Evolutionary conservation across 2,888 invertebrate species (phyloP).

Genomic region (Ecdyonurus torrentis): DNA sequence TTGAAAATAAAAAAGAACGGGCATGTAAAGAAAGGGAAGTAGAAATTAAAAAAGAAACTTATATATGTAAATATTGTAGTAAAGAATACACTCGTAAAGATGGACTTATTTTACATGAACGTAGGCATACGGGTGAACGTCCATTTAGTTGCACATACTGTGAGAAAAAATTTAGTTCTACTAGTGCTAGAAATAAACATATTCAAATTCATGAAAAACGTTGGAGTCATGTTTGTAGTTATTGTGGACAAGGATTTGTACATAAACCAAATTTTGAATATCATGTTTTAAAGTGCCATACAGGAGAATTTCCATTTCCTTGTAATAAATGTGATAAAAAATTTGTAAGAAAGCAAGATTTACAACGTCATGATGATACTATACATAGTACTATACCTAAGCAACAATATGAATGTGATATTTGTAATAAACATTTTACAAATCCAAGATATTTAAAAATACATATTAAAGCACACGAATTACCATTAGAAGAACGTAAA

Average conservation of each 20-base stretch:
- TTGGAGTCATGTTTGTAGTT: not conserved
- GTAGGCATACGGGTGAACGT: not conserved
- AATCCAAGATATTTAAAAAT: not conserved
- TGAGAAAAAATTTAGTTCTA: not conserved
- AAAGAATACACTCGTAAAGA: not conserved
- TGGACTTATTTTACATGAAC: not conserved
- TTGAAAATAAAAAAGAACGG: not conserved
- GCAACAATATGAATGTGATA: not conserved
- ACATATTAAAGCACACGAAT: not conserved
- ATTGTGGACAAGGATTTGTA: not conserved
- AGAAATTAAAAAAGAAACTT: too few species aligned
- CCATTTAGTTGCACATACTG: not conserved
- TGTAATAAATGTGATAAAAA: not conserved
- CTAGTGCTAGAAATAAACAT: not conserved
- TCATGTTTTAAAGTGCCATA: not conserved
- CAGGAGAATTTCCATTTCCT: not conserved
- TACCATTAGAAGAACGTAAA: not conserved
- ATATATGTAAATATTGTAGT: not conserved
- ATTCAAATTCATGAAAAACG: not conserved
- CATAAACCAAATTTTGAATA: not conserved
- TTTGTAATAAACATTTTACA: not conserved
- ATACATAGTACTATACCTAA: not conserved
- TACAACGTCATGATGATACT: not conserved
- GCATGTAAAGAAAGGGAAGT: not conserved
- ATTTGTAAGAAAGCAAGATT: not conserved